Conservation (phyloP, 1,140 invertebrate species). For the Drosophila mayri region DNA sequence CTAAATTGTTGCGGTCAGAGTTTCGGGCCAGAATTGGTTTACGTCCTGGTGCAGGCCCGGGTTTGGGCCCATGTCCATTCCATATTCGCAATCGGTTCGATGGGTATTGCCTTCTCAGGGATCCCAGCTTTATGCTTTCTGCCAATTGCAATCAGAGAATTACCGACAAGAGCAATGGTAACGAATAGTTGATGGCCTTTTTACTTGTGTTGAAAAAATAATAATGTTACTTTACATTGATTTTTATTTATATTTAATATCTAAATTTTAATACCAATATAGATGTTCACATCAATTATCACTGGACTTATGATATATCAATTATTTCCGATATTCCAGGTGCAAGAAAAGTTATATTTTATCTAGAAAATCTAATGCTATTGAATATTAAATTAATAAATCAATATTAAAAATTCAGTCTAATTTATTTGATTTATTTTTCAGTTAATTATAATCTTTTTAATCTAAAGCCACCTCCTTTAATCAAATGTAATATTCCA, state of each 20-base stretch:
- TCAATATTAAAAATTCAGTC: neutral
- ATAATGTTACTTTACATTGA: too few species aligned
- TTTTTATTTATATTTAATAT: too few species aligned
- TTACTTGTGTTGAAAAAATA: too few species aligned
- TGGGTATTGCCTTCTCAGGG: slow-evolving; percentile 40
- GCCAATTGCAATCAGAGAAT: slow-evolving; percentile 61
- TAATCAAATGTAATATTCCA: too few species aligned
- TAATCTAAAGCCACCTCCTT: neutral
- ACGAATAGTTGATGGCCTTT: neutral
- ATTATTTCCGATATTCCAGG: too few species aligned
- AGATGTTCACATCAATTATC: too few species aligned
- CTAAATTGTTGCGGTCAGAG: slow-evolving; percentile 77
- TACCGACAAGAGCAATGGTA: neutral
- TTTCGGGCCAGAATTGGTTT: slow-evolving; percentile 43
- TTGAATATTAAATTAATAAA: too few species aligned
- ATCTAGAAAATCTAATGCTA: too few species aligned
- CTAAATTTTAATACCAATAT: too few species aligned
- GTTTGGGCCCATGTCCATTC: neutral
- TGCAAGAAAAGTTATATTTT: too few species aligned
- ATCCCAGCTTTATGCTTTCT: slow-evolving; percentile 35
- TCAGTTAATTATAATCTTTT: rapidly evolving
- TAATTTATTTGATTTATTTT: neutral
- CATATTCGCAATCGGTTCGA: slow-evolving; percentile 29
- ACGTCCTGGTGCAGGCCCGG: neutral
- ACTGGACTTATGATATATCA: too few species aligned